Evolutionary conservation across 1,140 invertebrate genomes (phyloP).

Genomic region (Trichogramma pretiosum): DNA sequence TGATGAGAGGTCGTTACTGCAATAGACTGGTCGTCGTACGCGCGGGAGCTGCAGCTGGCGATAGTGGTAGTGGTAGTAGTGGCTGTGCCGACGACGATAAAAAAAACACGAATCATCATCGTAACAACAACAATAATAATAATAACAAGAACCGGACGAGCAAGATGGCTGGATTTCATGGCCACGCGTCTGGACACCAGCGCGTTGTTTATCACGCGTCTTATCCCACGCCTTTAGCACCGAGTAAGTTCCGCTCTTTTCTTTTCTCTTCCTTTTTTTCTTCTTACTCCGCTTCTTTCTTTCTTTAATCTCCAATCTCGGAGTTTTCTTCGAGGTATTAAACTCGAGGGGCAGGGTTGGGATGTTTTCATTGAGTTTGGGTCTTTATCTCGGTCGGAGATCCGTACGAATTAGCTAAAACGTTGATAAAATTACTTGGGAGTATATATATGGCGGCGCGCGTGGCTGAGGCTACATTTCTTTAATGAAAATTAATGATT

Average conservation of each 20-base stretch:
- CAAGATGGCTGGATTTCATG: constrained; percentile 37
- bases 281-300: neutral
- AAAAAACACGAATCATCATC: neutral
- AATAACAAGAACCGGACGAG: no score
- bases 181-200: constrained; percentile 31
- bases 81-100: neutral
- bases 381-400: no score
- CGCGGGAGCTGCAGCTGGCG: neutral
- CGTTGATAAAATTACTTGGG: no score
- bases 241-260: no score
- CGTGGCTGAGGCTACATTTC: no score
- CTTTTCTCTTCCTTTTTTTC: no score
- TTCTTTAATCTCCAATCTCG: neutral
- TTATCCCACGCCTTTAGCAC: constrained; percentile 43
- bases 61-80: neutral
- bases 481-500: no score
- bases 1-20: constrained; percentile 14
- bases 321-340: no score
- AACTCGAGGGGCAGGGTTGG: no score
- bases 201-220: constrained; percentile 41
- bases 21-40: constrained; percentile 16
- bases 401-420: no score
- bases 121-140: neutral
- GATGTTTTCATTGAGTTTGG: no score
- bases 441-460: no score